Percentiles rank a stretch among this genome's conserved stretches.
These are phyloP conservation scores for Tachyglossus aculeatus DNA, from an alignment of 2,797 vertebrate species.

Conservation along the genomic window DNA sequence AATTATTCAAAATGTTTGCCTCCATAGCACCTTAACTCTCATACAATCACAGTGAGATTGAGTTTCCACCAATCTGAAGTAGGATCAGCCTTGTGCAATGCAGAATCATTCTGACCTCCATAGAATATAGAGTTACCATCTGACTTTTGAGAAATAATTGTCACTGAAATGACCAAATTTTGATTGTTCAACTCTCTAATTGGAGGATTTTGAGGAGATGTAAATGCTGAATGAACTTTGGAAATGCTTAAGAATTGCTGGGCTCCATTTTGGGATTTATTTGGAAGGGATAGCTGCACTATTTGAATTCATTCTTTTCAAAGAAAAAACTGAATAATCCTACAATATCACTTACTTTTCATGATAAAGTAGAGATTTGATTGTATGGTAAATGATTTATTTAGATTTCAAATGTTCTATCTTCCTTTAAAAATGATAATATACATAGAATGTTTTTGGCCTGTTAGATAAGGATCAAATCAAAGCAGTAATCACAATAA, in stretches of 20 bases:
- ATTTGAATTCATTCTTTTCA: conserved; percentile 37
- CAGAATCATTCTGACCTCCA: not conserved
- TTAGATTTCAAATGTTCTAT: conserved; percentile 67
- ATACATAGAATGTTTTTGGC: conserved; percentile 63
- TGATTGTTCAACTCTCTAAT: not conserved
- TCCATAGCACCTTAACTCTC: not conserved
- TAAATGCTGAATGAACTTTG: conserved; percentile 23
- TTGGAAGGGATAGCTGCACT: not conserved
- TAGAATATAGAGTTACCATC: not conserved
- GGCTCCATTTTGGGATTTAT: conserved; percentile 12
- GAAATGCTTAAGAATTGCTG: conserved; percentile 28
- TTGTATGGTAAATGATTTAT: conserved; percentile 60
- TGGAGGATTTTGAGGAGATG: conserved; percentile 52
- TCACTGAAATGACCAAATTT: not conserved
- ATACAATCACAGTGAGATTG: accelerated
- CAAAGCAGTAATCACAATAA: conserved; percentile 52
- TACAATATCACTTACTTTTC: conserved; percentile 38
- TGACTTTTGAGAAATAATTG: not conserved
- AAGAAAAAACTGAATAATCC: conserved; percentile 46
- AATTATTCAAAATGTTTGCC: too few relatives aligned
- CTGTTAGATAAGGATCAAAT: conserved; percentile 57
- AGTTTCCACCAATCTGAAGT: not conserved
- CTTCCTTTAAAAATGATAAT: conserved; percentile 61
- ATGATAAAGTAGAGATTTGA: conserved; percentile 51
- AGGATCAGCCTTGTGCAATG: not conserved